Conservation (phyloP, 2,113 vertebrate species). For the Trematomus loennbergii region DNA sequence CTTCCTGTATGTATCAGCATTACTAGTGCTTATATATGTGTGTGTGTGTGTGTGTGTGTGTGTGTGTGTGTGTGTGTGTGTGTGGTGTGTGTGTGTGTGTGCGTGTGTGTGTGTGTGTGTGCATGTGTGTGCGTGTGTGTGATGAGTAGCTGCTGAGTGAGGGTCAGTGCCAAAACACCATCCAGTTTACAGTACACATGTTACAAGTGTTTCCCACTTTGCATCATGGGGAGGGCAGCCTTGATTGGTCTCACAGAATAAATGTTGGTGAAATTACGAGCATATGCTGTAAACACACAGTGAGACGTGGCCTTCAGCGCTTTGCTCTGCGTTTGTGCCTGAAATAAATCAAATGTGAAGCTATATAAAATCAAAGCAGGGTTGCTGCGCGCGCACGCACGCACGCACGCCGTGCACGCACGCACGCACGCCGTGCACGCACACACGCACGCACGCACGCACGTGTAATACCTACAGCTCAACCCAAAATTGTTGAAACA, state of each 20-base stretch:
- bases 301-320: conserved; percentile 60
- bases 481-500: not conserved
- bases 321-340: conserved; percentile 72
- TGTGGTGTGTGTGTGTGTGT: conserved; percentile 27
- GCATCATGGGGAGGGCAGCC: conserved; percentile 72
- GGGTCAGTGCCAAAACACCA: conserved; percentile 67
- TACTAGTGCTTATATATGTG: conserved; percentile 40
- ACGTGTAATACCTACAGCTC: not conserved
- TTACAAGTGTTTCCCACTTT: conserved; percentile 68
- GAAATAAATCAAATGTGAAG: conserved; percentile 76
- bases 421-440: conserved; percentile 19
- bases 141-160: conserved; percentile 60
- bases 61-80: conserved; percentile 27
- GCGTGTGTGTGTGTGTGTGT: conserved; percentile 24
- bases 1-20: conserved; percentile 43
- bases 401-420: conserved; percentile 21
- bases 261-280: conserved; percentile 78
- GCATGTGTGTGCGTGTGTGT: conserved; percentile 16
- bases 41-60: conserved; percentile 16
- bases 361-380: conserved; percentile 65
- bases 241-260: conserved; percentile 73
- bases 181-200: conserved; percentile 69
- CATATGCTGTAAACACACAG: conserved; percentile 80
- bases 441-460: conserved; percentile 31
- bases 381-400: conserved; percentile 38